phyloP scores from a whole-genome alignment of 2,797 vertebrate species.

The Callimico goeldii region DNA sequence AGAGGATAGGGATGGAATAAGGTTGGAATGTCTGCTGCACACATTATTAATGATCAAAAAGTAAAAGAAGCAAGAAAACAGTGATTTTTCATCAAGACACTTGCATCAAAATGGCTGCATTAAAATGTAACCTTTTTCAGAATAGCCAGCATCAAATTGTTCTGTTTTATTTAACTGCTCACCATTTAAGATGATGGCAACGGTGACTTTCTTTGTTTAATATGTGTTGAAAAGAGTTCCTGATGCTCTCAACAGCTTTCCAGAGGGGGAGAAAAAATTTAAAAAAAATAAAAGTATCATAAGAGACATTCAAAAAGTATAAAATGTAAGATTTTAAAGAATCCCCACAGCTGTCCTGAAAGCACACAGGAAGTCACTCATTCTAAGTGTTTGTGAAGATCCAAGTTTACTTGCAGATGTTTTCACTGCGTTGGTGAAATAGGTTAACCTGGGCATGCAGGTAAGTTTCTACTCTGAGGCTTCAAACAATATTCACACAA shows the following conservation, averaged over 20 bases:
- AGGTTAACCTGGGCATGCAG: background rate
- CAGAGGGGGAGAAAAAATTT: background rate
- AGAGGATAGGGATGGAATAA: background rate
- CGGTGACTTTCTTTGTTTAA: background rate
- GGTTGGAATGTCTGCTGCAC: background rate
- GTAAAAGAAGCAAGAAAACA: background rate
- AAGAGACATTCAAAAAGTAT: background rate
- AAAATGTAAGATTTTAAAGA: conserved; percentile 37
- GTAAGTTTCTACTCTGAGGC: conserved; percentile 25
- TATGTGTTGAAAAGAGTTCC: background rate
- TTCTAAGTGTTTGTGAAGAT: conserved; percentile 29
- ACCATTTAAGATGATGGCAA: background rate
- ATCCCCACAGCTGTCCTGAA: background rate
- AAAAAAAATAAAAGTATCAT: background rate
- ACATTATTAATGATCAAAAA: conserved; percentile 28
- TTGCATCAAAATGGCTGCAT: conserved; percentile 47
- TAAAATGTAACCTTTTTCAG: conserved; percentile 18
- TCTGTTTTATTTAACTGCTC: background rate
- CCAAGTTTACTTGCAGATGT: background rate
- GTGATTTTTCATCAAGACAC: background rate
- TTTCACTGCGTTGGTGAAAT: conserved; percentile 11
- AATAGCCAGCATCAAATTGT: background rate
- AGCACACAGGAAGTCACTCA: background rate
- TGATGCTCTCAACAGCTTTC: background rate
- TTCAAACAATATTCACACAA: background rate